Evolutionary conservation across 1,140 invertebrate species (phyloP).

Genomic region (Pseudomyrmex concolor): DNA sequence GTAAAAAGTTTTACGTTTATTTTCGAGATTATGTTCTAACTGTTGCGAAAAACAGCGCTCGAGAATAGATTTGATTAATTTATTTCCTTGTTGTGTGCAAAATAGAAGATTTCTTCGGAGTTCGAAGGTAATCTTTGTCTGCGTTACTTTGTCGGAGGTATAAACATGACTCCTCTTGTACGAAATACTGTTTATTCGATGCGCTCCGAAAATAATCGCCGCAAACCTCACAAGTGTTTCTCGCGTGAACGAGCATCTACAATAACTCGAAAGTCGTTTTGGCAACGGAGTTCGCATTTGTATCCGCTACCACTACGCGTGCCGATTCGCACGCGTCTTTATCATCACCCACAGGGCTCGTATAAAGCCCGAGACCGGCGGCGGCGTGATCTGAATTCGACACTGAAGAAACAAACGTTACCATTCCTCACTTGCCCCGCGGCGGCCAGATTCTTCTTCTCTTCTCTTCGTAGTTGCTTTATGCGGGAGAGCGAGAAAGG

Average conservation of each 20-base stretch:
- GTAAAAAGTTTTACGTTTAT: not conserved
- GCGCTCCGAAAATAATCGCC: slow-evolving; percentile 35
- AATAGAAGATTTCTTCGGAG: slow-evolving; percentile 12
- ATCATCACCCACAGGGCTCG: slow-evolving; percentile 33
- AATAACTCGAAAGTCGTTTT: not conserved
- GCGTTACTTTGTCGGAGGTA: not conserved
- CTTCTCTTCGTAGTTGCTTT: slow-evolving; percentile 19
- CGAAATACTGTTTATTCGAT: not conserved
- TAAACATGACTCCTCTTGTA: slow-evolving; percentile 22
- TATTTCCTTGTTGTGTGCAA: slow-evolving; percentile 5
- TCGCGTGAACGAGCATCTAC: not conserved
- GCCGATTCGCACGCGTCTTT: slow-evolving; percentile 36
- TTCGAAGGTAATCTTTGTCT: not conserved
- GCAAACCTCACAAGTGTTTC: slow-evolving; percentile 1
- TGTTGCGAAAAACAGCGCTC: not conserved
- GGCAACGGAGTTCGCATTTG: not conserved
- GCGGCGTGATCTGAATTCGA: slow-evolving; percentile 57
- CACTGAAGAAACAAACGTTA: slow-evolving; percentile 54
- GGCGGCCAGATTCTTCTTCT: slow-evolving; percentile 21
- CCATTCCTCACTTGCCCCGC: not conserved
- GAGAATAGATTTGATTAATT: slow-evolving; percentile 9
- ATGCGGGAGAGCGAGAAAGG: slow-evolving; percentile 22
- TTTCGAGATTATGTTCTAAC: not conserved
- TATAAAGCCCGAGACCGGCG: slow-evolving; percentile 8
- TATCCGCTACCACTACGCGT: slow-evolving; percentile 16